Conservation (phyloP, 2,113 vertebrate genomes). For the Mormyrus lacerda region DNA sequence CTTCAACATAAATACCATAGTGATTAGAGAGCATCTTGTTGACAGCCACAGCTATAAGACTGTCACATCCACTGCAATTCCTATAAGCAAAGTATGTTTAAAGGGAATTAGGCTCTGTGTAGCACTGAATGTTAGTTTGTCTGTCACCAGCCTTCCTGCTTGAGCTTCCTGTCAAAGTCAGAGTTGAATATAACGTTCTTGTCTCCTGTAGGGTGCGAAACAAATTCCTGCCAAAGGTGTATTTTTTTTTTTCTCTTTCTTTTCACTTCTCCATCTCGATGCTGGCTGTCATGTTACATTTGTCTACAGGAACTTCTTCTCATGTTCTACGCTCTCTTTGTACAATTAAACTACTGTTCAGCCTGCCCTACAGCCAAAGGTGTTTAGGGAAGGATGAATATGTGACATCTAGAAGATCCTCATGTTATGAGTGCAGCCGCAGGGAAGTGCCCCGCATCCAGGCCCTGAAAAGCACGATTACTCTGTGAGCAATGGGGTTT, state of each 20-base stretch:
- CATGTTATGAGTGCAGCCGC: background rate
- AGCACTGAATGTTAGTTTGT: background rate
- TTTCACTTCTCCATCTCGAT: background rate
- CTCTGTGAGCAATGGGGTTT: background rate
- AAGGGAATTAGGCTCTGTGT: background rate
- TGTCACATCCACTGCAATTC: background rate
- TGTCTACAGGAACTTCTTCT: background rate
- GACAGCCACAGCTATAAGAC: background rate
- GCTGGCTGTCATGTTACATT: background rate
- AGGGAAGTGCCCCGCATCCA: background rate
- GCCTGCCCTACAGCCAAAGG: background rate
- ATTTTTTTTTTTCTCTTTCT: background rate
- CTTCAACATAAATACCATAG: background rate
- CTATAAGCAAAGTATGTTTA: background rate
- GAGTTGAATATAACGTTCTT: background rate
- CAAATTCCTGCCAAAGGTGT: background rate
- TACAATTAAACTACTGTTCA: background rate
- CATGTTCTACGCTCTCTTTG: background rate
- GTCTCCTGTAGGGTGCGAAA: background rate
- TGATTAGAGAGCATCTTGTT: background rate
- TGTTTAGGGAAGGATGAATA: background rate
- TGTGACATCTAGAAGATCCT: background rate
- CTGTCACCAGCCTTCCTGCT: background rate
- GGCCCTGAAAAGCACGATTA: background rate
- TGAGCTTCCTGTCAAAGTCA: background rate